Base-by-base conservation (phyloP, 2,113 vertebrate species). In the Forbesichthys papilliferus region DNA sequence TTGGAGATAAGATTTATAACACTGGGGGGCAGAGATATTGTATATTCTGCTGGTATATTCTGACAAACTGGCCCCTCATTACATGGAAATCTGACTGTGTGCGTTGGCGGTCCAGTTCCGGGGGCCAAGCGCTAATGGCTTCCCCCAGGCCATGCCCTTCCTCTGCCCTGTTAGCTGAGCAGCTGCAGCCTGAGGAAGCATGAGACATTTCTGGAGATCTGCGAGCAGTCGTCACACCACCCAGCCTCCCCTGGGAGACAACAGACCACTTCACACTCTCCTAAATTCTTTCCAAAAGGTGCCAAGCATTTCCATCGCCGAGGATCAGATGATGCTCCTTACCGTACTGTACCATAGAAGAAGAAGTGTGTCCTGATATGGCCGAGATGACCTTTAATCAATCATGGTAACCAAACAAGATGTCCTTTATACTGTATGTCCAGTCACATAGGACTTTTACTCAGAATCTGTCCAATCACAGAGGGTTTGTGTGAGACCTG, bases 401-500 rank as follows among this genome's bases (percentile, higher is more conserved):
- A 6, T 42, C 36, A 42, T 42, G 27, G 27, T 27, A 54, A 47
- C 55, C n/a, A 78, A 73, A 54, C 69, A 71, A 34, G 64, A 65
- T 49, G 36, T 68, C 69, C 68, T 79, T 71, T 56, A 33, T 52
- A 60, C 48, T 60, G 20, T 48, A 18, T 4, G 10, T 60, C 71
- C 69, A 67, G 48, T 78, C 59, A 49, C 33, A 42, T 6, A 1
- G n/a, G 11, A 49, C 42, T 13, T 55, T 59, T 13, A 42, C 20
- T 61, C 56, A 75, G 9, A 70, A 52, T 67, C 62, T 65, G 75
- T 60, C 67, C 78, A 76, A 73, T 74, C 59, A 20, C 51, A 33
- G 11, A 66, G 60, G 49, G 48, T 62, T 72, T 80, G 78, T 65
- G 61, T 65, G 87, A 85, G 82, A 75, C 70, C 70, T 71, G 73